Evolutionary conservation across 2,888 invertebrate species (phyloP).

Genomic region (Nomada goodeniana): DNA sequence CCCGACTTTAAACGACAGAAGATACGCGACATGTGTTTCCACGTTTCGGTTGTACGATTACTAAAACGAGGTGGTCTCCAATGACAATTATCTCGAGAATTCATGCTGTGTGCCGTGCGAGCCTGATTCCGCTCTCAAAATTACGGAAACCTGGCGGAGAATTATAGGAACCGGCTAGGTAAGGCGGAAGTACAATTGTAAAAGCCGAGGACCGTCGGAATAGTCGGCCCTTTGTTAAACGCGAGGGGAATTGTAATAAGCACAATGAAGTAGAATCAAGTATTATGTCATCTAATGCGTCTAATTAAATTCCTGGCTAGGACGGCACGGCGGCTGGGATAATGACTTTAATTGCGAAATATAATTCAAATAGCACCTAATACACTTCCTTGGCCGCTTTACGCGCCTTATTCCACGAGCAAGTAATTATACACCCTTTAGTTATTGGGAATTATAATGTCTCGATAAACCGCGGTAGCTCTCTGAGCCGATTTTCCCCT

Average conservation of each 20-base stretch:
- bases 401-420: not conserved
- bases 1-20: too few species aligned
- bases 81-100: slow-evolving; percentile 37
- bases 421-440: slow-evolving; percentile 21
- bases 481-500: not conserved
- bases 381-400: slow-evolving; percentile 22
- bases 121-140: slow-evolving; percentile 44
- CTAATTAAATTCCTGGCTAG: slow-evolving; percentile 53
- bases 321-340: not conserved
- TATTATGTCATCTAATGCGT: slow-evolving; percentile 56
- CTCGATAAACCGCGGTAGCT: slow-evolving; percentile 25
- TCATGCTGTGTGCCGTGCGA: slow-evolving; percentile 26
- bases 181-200: slow-evolving; percentile 39
- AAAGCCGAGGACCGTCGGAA: slow-evolving; percentile 41
- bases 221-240: slow-evolving; percentile 58
- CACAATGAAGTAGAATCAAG: slow-evolving; percentile 54
- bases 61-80: slow-evolving; percentile 12
- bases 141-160: slow-evolving; percentile 46
- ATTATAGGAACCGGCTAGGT: slow-evolving; percentile 41
- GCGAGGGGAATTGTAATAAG: slow-evolving; percentile 48
- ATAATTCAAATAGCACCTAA: slow-evolving; percentile 48
- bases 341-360: slow-evolving; percentile 52
- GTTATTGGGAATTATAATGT: slow-evolving; percentile 4
- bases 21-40: not conserved
- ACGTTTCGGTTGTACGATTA: slow-evolving; percentile 1